Percentiles rank a stretch among this genome's conserved stretches.
Evolutionary conservation across 2,113 vertebrate genomes (phyloP).

Genomic region (Rhipidura dahli): DNA sequence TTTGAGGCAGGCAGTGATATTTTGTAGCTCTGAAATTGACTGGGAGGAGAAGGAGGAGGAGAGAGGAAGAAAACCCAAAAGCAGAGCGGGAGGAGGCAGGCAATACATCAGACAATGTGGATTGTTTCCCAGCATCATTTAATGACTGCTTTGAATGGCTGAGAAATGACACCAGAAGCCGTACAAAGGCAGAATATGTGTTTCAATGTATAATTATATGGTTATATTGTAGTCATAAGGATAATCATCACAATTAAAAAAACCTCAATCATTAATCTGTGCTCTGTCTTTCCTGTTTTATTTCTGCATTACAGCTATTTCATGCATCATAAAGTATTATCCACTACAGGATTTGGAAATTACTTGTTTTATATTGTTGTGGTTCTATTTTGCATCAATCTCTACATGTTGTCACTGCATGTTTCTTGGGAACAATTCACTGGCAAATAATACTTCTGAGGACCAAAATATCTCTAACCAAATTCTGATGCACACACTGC

Average conservation of each 20-base stretch:
- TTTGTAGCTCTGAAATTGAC: not conserved
- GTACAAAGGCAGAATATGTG: not conserved
- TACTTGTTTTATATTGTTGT: not conserved
- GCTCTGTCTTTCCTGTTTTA: not conserved
- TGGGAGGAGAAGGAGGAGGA: not conserved
- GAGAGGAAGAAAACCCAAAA: not conserved
- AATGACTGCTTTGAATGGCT: conserved; percentile 7
- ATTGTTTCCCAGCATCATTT: not conserved
- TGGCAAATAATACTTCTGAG: not conserved
- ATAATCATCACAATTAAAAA: conserved; percentile 30
- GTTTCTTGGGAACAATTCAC: not conserved
- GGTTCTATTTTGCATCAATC: not conserved
- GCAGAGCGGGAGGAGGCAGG: not conserved
- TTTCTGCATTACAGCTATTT: conserved; percentile 25
- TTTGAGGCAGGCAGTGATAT: not conserved
- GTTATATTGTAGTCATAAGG: conserved; percentile 26
- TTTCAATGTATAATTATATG: conserved; percentile 19
- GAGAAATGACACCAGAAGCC: not conserved
- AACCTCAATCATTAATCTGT: not conserved
- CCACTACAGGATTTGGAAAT: conserved; percentile 31
- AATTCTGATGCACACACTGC: not conserved
- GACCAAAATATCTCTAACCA: not conserved
- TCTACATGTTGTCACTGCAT: not conserved
- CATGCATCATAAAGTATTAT: conserved; percentile 27
- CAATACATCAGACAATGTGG: not conserved